Evolutionary conservation across 1,140 invertebrate species (phyloP), one percentile per base, ranked within the genome.

Genomic region (Chironomus striatipennis): DNA sequence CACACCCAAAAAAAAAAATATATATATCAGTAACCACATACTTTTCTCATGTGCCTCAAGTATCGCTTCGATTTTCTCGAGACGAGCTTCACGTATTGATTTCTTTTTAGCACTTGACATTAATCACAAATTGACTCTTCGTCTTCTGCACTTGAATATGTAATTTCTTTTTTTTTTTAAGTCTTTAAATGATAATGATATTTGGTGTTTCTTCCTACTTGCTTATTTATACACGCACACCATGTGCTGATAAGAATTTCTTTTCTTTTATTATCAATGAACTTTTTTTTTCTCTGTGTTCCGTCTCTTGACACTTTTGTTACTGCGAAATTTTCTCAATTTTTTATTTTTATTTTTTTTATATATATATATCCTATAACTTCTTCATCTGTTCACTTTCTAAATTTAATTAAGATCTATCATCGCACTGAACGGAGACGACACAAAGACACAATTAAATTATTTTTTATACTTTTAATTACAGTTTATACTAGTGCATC

Each of bases 71-170:
- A 70, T 70, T 70, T 70, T 70, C 18, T 70, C 65, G 8, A 70
- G 18, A 70, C 65, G 65, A 17, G 65, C n/a, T 21, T 70, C 65
- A 10, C 65, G 65, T 20, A 70, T 70, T 20, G 65, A 18, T 21
- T 70, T 70, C 20, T 70, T 70, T 21, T 70, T 70, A 20, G 65
- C 20, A 70, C 65, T 70, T 18, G 65, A 70, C 65, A 70, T 70
- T 21, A 70, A 18, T 70, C 65, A 70, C 65, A 70, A 70, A 70
- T 10, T 20, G 17, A 21, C 18, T 20, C n/a, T 70, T 70, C 18
- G 3, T 18, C 65, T 5, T 18, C 18, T 20, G 20, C 20, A 70
- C 65, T 57, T 57, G 12, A n/a, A 57, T n/a, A n/a, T 57, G 12
- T 57, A 57, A 57, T 57, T 57, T 57, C 15, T 57, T 5, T 57